Percentiles rank a stretch among this genome's conserved stretches.
These are phyloP conservation scores for Agrochola circellaris DNA, from an alignment of 2,888 invertebrate genomes.

Conservation along the genomic window DNA sequence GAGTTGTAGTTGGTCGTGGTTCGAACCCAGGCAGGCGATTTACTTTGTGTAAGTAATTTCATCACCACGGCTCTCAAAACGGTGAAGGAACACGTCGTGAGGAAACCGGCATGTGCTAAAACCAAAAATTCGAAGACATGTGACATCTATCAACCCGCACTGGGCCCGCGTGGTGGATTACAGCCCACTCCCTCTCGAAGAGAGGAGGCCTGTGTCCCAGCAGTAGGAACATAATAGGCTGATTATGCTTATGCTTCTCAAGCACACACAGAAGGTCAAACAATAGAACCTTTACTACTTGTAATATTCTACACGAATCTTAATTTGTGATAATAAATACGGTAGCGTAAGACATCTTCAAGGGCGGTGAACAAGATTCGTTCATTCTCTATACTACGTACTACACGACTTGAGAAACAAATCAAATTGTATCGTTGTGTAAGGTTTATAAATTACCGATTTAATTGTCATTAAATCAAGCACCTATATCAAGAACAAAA, in stretches of 20 bases:
- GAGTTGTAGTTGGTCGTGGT: no score
- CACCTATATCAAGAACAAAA: not conserved
- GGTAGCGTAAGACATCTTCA: not conserved
- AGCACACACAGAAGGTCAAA: not conserved
- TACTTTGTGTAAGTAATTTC: no score
- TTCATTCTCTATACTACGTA: not conserved
- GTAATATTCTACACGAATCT: not conserved
- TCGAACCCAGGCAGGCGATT: no score
- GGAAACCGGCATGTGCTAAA: no score
- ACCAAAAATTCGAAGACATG: no score
- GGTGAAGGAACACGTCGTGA: no score
- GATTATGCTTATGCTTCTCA: not conserved
- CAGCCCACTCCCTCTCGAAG: no score
- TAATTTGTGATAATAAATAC: not conserved
- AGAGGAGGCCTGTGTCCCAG: no score
- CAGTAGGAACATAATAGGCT: no score
- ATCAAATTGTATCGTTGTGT: not conserved
- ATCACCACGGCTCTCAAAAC: no score
- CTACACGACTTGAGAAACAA: not conserved
- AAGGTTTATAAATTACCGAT: not conserved
- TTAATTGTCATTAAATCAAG: not conserved
- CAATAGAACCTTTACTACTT: not conserved
- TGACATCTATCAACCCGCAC: no score
- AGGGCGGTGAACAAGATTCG: not conserved
- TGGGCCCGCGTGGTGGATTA: no score